Percentiles rank a stretch among this genome's conserved stretches.
phyloP scores from a whole-genome alignment of 2,888 invertebrate genomes.

The Hydropsyche betteni region DNA sequence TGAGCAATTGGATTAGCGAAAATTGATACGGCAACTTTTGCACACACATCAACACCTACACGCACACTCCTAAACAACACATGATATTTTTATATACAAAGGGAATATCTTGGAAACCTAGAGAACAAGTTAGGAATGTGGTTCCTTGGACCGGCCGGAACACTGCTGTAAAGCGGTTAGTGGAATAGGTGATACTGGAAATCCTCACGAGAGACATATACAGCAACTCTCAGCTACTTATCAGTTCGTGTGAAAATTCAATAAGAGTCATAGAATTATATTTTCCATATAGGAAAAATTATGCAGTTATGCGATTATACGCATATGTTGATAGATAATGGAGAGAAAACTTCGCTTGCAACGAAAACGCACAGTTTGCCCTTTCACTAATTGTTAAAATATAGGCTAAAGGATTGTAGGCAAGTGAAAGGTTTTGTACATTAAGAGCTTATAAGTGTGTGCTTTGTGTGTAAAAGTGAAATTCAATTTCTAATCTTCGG shows the following conservation, averaged over 20 bases:
- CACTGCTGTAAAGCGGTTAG: constrained; percentile 37
- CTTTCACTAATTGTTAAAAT: not conserved
- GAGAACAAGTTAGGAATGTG: constrained; percentile 32
- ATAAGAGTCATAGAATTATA: no score
- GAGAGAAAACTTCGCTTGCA: not conserved
- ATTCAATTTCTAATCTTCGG: constrained; percentile 27
- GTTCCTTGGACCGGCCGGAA: constrained; percentile 30
- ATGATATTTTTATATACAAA: not conserved
- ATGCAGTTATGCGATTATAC: no score
- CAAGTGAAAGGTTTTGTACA: constrained; percentile 27
- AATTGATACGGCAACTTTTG: no score
- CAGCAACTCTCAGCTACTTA: no score
- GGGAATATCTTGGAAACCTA: constrained; percentile 11
- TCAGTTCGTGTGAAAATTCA: no score
- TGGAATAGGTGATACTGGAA: constrained; percentile 42
- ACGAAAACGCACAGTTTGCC: not conserved
- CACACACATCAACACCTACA: no score
- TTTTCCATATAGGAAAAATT: no score
- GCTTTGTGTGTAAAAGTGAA: constrained; percentile 13
- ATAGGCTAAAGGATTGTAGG: constrained; percentile 1
- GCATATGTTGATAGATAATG: not conserved
- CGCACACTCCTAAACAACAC: no score
- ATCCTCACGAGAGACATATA: constrained; percentile 3
- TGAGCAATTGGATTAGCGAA: no score
- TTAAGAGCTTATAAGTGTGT: not conserved